These are phyloP conservation scores for Spodoptera litura DNA, from an alignment of 1,140 invertebrate species.

Conservation along the genomic window DNA sequence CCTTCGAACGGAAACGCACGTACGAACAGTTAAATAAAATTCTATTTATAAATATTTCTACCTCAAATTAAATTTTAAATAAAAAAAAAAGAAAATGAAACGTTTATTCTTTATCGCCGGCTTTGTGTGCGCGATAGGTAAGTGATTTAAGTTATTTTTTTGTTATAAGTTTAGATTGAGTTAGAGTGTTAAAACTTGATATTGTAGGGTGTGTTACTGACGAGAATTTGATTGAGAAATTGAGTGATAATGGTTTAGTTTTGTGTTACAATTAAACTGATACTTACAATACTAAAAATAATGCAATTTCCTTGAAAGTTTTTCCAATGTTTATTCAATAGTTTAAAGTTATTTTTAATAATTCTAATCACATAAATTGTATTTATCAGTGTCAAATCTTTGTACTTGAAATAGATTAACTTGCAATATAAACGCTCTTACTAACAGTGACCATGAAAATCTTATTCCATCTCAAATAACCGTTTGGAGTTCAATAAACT, in stretches of 20 bases:
- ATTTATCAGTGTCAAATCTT: too few species aligned
- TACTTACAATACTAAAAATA: too few species aligned
- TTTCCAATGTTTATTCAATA: too few species aligned
- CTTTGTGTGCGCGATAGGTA: constrained; percentile 66
- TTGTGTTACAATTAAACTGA: background rate
- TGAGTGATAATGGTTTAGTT: constrained; percentile 13
- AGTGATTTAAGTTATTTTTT: constrained; percentile 57
- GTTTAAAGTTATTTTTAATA: too few species aligned
- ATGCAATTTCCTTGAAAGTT: too few species aligned
- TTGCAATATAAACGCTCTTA: too few species aligned
- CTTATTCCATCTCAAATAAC: too few species aligned
- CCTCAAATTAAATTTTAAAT: constrained; percentile 45
- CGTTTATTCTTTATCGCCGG: constrained; percentile 66
- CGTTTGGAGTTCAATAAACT: too few species aligned
- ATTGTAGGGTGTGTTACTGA: constrained; percentile 9
- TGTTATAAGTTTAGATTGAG: background rate
- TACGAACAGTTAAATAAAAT: constrained; percentile 48
- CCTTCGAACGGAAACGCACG: constrained; percentile 77
- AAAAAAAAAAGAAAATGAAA: constrained; percentile 65
- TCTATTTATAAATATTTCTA: constrained; percentile 47
- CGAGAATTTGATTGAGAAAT: constrained; percentile 36
- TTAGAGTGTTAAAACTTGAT: constrained; percentile 12
- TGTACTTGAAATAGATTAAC: too few species aligned
- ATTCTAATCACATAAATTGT: too few species aligned
- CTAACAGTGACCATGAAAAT: too few species aligned